Conservation (phyloP, 2,113 vertebrate species). For the Embiotoca jacksoni region DNA sequence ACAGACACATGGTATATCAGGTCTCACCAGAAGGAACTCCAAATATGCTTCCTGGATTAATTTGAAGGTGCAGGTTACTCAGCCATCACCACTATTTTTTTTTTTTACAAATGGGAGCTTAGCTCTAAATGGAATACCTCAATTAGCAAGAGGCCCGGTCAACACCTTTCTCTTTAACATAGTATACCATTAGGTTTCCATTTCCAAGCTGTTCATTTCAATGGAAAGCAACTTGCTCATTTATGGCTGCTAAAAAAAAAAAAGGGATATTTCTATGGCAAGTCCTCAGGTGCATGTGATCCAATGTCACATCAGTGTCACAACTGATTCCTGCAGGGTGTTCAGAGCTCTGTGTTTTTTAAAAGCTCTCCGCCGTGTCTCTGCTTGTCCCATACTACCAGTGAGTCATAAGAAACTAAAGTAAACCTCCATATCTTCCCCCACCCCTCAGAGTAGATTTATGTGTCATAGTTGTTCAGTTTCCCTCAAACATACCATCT, state of each 20-base stretch:
- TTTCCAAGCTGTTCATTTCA: constrained; percentile 43
- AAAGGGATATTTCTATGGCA: constrained; percentile 21
- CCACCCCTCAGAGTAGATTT: constrained; percentile 33
- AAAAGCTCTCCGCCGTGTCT: constrained; percentile 29
- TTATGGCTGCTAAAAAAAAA: constrained; percentile 29
- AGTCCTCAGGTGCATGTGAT: constrained; percentile 33
- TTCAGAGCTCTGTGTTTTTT: constrained; percentile 24
- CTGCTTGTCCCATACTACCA: constrained; percentile 33
- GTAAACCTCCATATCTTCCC: neutral
- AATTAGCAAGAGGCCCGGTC: constrained; percentile 71
- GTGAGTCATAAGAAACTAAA: constrained; percentile 56
- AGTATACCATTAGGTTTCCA: constrained; percentile 39
- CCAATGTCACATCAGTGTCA: constrained; percentile 43
- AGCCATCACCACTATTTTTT: constrained; percentile 38
- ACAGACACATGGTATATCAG: constrained; percentile 55
- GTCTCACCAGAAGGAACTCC: constrained; percentile 66
- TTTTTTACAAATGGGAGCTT: constrained; percentile 64
- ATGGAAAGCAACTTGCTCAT: constrained; percentile 47
- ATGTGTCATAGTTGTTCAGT: constrained; percentile 62
- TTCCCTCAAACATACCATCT: constrained; percentile 71
- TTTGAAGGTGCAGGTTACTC: constrained; percentile 58
- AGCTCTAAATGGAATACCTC: constrained; percentile 65
- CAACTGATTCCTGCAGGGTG: constrained; percentile 8
- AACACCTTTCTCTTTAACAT: constrained; percentile 64
- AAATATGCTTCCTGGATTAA: constrained; percentile 62